Evolutionary conservation across 1,140 invertebrate species (phyloP), one percentile per base, ranked within the genome.

Genomic region (Pissodes strobi): DNA sequence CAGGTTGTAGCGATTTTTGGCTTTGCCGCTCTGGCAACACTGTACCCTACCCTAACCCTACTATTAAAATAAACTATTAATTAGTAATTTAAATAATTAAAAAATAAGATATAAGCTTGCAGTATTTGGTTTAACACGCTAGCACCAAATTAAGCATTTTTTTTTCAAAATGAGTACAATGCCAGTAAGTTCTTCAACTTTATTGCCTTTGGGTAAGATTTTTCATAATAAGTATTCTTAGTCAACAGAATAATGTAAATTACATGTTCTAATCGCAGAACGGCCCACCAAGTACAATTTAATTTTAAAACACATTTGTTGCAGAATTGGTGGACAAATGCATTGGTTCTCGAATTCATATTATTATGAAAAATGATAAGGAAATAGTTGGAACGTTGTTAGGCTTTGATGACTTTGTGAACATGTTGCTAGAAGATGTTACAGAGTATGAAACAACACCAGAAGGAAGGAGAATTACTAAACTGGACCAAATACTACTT

Each of bases 301-400:
- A 5, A 60, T 38, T 52, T 64, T 46, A 67, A 80, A 39, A n/a
- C n/a, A n/a, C n/a, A n/a, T n/a, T 52, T 27, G 8, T 52, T 52
- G 9, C 76, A 92, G 98, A 99, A 82, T 82, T 99, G 66, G 95
- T 99, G n/a, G 98, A 99, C 76, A 99, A 99, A 85, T 99, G 97
- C 80, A 99, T 99, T 77, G 98, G 98, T 15, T 99, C 97, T 0
- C 83, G 94, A 62, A 99, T 99, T 74, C 98, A 99, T 74, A 98
- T 99, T 19, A 97, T 99, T 37, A 99, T 99, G 97, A 99, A 99
- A 82, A 97, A 97, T 79, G 97, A 99, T 74, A 99, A 98, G 80
- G 97, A 99, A 86, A 96, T 99, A 75, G 95, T 99, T 10, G 98
- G 98, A 58, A 98, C 96, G 0, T 79, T 99, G 15, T 82, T 95